phyloP scores from a whole-genome alignment of 1,140 invertebrate genomes.

The Caerostris extrusa region DNA sequence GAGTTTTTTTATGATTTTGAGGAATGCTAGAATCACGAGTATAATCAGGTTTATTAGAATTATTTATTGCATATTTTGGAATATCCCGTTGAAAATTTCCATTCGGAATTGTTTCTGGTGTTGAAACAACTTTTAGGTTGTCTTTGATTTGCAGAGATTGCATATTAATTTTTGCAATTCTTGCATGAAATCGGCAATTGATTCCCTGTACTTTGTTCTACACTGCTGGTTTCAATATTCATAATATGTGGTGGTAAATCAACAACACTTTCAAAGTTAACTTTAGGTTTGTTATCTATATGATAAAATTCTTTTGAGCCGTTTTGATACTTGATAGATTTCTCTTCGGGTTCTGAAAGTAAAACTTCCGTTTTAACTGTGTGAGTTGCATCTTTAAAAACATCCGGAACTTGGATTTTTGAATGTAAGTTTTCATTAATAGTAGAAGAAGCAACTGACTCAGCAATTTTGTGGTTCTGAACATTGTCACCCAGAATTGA shows the following conservation, averaged over 20 bases:
- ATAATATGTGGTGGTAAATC: conserved; percentile 35
- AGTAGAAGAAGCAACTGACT: neutral
- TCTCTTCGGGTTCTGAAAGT: neutral
- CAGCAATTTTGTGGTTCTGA: neutral
- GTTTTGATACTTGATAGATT: neutral
- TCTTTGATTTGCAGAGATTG: neutral
- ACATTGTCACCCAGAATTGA: neutral
- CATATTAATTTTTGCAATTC: neutral
- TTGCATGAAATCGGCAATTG: neutral
- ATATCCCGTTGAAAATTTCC: neutral
- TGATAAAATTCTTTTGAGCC: conserved; percentile 35
- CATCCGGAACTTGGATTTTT: neutral
- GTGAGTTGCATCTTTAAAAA: neutral
- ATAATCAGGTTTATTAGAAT: neutral
- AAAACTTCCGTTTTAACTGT: neutral
- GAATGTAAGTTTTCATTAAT: neutral
- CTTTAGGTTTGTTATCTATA: neutral
- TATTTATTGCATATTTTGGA: neutral
- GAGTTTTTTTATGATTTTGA: neutral
- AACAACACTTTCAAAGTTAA: neutral
- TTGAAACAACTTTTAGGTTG: neutral
- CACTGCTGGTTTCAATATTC: neutral
- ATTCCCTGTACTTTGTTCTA: neutral
- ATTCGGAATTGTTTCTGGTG: neutral
- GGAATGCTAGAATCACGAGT: neutral